These are phyloP conservation scores for Steinernema hermaphroditum DNA, from an alignment of 2,888 invertebrate genomes.

Conservation along the genomic window DNA sequence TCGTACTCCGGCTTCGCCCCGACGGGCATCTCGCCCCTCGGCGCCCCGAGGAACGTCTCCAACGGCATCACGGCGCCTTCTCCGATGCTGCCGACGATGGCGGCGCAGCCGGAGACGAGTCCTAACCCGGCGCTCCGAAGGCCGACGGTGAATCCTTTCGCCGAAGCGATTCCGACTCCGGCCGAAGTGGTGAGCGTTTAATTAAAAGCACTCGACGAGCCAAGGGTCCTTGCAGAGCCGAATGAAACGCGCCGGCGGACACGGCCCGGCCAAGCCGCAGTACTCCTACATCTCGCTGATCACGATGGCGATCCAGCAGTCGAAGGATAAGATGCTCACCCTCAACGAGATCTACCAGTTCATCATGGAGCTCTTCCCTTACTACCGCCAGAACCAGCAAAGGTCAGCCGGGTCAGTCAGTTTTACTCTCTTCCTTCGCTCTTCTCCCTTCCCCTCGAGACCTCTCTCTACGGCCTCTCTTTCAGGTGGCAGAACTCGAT, in stretches of 20 bases:
- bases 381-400: slow-evolving; percentile 96
- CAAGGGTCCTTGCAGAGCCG: slow-evolving; percentile 43
- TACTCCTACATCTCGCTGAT: slow-evolving; percentile 98
- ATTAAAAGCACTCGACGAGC: slow-evolving; percentile 37
- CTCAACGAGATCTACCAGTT: slow-evolving; percentile 94
- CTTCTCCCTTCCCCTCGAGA: neutral
- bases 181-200: slow-evolving; percentile 37
- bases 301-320: slow-evolving; percentile 98
- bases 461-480: neutral
- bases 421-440: slow-evolving; percentile 28
- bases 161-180: slow-evolving; percentile 29
- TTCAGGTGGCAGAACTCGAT: slow-evolving; percentile 92
- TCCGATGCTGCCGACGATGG: slow-evolving; percentile 12
- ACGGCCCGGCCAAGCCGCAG: slow-evolving; percentile 93
- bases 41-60: neutral
- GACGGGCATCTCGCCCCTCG: neutral
- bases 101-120: neutral
- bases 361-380: slow-evolving; percentile 98
- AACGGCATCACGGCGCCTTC: neutral
- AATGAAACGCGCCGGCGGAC: slow-evolving; percentile 56
- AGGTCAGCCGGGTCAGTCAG: slow-evolving; percentile 70
- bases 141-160: slow-evolving; percentile 22
- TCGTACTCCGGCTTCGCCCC: neutral
- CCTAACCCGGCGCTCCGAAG: neutral
- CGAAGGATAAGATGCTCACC: slow-evolving; percentile 91